Evolutionary conservation across 2,113 vertebrate genomes (phyloP).

Genomic region (Hemichromis elongatus): DNA sequence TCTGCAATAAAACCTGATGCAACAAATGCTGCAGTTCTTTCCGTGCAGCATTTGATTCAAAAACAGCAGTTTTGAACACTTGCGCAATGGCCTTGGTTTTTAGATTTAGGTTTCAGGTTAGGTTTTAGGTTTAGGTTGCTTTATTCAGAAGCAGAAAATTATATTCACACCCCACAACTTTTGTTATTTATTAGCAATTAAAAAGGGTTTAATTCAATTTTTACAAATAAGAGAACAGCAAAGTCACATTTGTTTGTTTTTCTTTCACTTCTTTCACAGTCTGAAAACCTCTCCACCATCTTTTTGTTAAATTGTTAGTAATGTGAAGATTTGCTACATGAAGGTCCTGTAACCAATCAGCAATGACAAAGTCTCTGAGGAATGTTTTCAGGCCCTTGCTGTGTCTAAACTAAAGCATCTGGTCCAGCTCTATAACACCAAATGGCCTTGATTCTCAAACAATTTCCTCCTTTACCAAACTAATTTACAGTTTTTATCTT

Average conservation of each 20-base stretch:
- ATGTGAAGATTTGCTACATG: neutral
- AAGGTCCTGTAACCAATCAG: neutral
- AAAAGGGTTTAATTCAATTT: neutral
- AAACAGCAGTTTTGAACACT: neutral
- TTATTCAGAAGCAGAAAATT: neutral
- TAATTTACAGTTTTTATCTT: neutral
- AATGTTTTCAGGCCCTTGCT: rapidly evolving
- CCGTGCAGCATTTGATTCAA: neutral
- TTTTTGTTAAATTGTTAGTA: neutral
- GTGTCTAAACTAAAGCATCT: neutral
- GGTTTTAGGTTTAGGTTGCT: neutral
- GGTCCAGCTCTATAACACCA: neutral
- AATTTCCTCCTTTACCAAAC: neutral
- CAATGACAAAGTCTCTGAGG: rapidly evolving
- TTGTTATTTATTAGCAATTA: neutral
- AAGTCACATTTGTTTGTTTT: neutral
- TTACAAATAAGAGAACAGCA: rapidly evolving
- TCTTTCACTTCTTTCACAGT: neutral
- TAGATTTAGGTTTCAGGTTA: neutral
- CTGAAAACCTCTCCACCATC: neutral
- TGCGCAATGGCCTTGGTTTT: neutral
- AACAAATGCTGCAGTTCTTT: neutral
- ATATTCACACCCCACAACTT: neutral
- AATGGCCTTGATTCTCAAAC: neutral
- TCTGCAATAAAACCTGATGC: neutral